These are phyloP conservation scores for Philereme vetulata DNA, from an alignment of 2,888 invertebrate species.

Conservation along the genomic window DNA sequence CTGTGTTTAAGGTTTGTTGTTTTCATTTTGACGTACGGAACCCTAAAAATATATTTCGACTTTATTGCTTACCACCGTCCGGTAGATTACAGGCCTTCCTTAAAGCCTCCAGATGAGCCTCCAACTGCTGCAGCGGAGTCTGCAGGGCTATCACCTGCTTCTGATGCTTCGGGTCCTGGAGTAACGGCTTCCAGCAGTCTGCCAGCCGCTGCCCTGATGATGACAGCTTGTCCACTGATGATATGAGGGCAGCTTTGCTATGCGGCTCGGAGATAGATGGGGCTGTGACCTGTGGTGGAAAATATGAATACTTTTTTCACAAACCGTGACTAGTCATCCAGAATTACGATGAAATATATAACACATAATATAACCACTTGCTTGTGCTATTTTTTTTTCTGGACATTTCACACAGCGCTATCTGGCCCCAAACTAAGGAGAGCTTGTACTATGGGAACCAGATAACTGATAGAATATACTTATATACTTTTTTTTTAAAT, in stretches of 20 bases:
- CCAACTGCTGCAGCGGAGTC: slow-evolving; percentile 36
- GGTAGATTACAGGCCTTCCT: slow-evolving; percentile 7
- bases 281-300: slow-evolving; percentile 43
- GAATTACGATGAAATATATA: no score
- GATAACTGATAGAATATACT: no score
- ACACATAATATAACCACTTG: no score
- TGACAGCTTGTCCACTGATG: slow-evolving; percentile 42
- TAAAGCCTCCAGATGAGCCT: slow-evolving; percentile 20
- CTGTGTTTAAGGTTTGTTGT: background rate
- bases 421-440: no score
- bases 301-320: no score
- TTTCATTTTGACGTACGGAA: no score
- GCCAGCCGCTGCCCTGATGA: slow-evolving; percentile 36
- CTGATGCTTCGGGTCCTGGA: slow-evolving; percentile 26
- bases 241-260: slow-evolving; percentile 46
- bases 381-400: no score
- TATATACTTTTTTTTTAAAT: no score
- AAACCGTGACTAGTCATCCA: no score
- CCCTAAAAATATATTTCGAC: background rate
- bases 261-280: slow-evolving; percentile 47
- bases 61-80: background rate
- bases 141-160: slow-evolving; percentile 26
- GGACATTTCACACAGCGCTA: no score
- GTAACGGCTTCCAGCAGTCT: slow-evolving; percentile 24
- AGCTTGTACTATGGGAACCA: no score